Conservation (phyloP, 2,888 invertebrate genomes). For the Philereme vetulata region DNA sequence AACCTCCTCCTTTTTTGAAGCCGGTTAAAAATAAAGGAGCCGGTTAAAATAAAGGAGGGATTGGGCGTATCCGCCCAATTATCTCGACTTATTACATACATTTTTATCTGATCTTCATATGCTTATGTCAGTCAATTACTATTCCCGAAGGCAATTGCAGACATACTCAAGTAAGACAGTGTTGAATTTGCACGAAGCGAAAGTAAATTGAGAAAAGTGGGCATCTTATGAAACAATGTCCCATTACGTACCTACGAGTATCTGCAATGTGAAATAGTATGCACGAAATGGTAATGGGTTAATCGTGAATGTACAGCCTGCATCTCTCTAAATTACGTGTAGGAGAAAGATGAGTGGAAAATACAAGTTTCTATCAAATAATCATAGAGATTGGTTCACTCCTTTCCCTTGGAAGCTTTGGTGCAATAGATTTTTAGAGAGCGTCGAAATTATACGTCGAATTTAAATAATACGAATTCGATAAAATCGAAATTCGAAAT, state of each 20-base stretch:
- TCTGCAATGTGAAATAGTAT: conserved; percentile 18
- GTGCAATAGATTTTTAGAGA: too few species aligned
- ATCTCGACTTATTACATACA: not conserved
- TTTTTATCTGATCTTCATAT: conserved; percentile 8
- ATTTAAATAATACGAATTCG: too few species aligned
- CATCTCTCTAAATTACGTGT: conserved; percentile 36
- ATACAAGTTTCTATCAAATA: not conserved
- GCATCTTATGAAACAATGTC: conserved; percentile 32
- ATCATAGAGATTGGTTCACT: too few species aligned
- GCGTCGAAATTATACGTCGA: too few species aligned
- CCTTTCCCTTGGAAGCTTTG: too few species aligned
- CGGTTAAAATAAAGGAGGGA: too few species aligned
- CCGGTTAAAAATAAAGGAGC: too few species aligned
- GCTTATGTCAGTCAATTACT: not conserved
- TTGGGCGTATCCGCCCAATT: too few species aligned
- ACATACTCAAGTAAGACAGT: conserved; percentile 6
- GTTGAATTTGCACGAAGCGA: conserved; percentile 29
- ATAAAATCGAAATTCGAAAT: too few species aligned
- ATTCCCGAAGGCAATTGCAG: conserved; percentile 3
- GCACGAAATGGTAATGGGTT: conserved; percentile 22
- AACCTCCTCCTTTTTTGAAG: too few species aligned
- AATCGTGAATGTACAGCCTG: conserved; percentile 23
- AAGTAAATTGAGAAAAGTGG: conserved; percentile 32
- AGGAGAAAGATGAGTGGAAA: conserved; percentile 32
- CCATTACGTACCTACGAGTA: conserved; percentile 10